A percentile compares a stretch with the other conserved stretches of the same genome.
phyloP scores from a whole-genome alignment of 1,140 invertebrate genomes.

The Leptinotarsa texana region DNA sequence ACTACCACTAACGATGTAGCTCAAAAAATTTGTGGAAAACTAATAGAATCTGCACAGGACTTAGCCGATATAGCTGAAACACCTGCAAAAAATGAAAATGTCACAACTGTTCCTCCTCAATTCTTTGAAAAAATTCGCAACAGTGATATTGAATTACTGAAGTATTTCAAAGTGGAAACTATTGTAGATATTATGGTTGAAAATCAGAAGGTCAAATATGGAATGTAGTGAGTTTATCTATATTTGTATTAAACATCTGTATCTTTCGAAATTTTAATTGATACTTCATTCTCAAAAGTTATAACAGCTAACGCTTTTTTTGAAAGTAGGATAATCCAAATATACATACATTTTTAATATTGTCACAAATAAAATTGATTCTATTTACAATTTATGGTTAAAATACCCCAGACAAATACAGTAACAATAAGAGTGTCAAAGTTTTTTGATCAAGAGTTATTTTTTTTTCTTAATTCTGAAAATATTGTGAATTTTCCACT shows the following conservation, averaged over 20 bases:
- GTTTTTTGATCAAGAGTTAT: too few species aligned
- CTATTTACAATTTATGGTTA: too few species aligned
- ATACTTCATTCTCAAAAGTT: too few species aligned
- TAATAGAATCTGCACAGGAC: not conserved
- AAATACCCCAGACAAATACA: too few species aligned
- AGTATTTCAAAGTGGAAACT: conserved; percentile 71
- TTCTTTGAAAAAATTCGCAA: conserved; percentile 59
- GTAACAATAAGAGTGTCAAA: too few species aligned
- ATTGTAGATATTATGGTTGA: conserved; percentile 88
- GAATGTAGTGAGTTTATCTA: conserved; percentile 67
- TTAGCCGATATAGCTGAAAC: conserved; percentile 16
- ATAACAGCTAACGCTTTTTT: not conserved
- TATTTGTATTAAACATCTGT: not conserved
- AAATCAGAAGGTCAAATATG: conserved; percentile 85
- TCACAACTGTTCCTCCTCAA: conserved; percentile 12
- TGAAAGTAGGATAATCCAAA: too few species aligned
- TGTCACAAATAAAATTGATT: too few species aligned
- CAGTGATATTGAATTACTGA: conserved; percentile 75
- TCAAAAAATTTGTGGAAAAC: not conserved
- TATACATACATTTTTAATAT: too few species aligned
- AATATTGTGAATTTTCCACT: too few species aligned
- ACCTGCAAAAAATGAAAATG: not conserved
- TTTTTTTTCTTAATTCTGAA: too few species aligned
- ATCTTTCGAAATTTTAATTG: not conserved
- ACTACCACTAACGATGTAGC: not conserved